Evolutionary conservation across 2,113 vertebrate genomes (phyloP).

Genomic region (Oxygymnocypris stewartii): DNA sequence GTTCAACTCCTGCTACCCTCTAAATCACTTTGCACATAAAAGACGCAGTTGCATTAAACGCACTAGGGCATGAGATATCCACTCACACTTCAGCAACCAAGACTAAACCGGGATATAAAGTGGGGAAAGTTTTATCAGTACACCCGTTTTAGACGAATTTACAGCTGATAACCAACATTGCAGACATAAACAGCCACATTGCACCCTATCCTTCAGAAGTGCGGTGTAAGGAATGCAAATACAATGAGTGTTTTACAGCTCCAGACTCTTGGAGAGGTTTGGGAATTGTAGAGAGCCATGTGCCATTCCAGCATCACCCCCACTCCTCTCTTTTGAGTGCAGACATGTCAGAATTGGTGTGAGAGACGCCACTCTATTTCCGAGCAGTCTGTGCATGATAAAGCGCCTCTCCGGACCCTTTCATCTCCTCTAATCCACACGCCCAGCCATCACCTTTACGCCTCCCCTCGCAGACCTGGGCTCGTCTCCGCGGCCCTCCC

Average conservation of each 20-base stretch:
- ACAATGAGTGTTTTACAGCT: slow-evolving; percentile 51
- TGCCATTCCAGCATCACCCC: slow-evolving; percentile 25
- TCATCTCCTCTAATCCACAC: slow-evolving; percentile 58
- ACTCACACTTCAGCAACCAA: slow-evolving; percentile 18
- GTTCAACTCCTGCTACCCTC: slow-evolving; percentile 47
- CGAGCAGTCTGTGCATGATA: slow-evolving; percentile 66
- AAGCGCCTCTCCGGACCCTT: slow-evolving; percentile 55
- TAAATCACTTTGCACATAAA: slow-evolving; percentile 47
- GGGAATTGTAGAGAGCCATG: slow-evolving; percentile 11
- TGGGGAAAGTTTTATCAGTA: slow-evolving; percentile 20
- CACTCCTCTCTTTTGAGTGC: slow-evolving; percentile 49
- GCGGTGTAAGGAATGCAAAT: slow-evolving; percentile 43
- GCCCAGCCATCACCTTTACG: slow-evolving; percentile 53
- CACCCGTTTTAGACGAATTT: slow-evolving; percentile 25
- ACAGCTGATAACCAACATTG: not conserved
- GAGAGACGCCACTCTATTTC: slow-evolving; percentile 65
- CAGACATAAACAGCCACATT: slow-evolving; percentile 14
- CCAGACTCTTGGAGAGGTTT: slow-evolving; percentile 32
- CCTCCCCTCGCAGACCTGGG: slow-evolving; percentile 41
- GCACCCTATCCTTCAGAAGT: slow-evolving; percentile 33
- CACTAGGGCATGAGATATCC: slow-evolving; percentile 23
- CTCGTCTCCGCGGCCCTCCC: slow-evolving; percentile 24
- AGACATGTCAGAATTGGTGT: slow-evolving; percentile 38
- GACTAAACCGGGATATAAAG: slow-evolving; percentile 21
- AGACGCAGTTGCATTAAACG: slow-evolving; percentile 31